Evolutionary conservation across 37 sponge, comb jelly and placozoan species (phyloP).

Genomic region (Tethya wilhelma): DNA sequence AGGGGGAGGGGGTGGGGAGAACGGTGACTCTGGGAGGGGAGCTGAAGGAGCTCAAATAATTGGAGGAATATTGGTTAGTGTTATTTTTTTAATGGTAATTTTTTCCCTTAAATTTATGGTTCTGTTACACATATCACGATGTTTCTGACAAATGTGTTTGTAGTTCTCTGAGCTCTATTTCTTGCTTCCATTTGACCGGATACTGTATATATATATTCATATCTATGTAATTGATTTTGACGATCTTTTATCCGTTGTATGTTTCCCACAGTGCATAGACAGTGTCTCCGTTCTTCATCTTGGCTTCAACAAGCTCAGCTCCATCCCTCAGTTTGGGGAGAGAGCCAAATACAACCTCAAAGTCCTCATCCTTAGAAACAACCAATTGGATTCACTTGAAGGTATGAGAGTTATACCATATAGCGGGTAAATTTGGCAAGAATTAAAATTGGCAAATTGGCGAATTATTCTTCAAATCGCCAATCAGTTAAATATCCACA

Average conservation of each 20-base stretch:
- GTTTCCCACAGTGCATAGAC: constrained; percentile 38
- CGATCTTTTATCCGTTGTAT: neutral
- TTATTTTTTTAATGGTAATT: neutral
- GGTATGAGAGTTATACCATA: too few relatives aligned
- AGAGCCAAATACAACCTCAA: constrained; percentile 54
- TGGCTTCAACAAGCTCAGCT: constrained; percentile 64
- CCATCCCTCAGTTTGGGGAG: constrained; percentile 47
- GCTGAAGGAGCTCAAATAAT: neutral
- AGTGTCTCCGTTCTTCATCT: constrained; percentile 54
- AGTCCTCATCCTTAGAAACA: constrained; percentile 49
- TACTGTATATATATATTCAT: neutral
- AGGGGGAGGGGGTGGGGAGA: neutral
- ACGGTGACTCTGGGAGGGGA: constrained; percentile 15
- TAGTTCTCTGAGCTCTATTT: neutral
- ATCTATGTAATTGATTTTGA: neutral
- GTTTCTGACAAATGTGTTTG: neutral
- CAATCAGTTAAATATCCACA: too few relatives aligned
- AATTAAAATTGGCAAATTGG: too few relatives aligned
- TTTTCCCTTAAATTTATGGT: too few relatives aligned
- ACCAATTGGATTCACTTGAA: constrained; percentile 40
- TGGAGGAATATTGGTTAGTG: neutral
- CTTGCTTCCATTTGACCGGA: too few relatives aligned
- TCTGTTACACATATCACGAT: neutral
- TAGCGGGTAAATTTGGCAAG: too few relatives aligned
- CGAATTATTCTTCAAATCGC: too few relatives aligned